Evolutionary conservation across 2,888 invertebrate species (phyloP), one percentile per base, ranked within the genome.

Genomic region (Serripes groenlandicus): DNA sequence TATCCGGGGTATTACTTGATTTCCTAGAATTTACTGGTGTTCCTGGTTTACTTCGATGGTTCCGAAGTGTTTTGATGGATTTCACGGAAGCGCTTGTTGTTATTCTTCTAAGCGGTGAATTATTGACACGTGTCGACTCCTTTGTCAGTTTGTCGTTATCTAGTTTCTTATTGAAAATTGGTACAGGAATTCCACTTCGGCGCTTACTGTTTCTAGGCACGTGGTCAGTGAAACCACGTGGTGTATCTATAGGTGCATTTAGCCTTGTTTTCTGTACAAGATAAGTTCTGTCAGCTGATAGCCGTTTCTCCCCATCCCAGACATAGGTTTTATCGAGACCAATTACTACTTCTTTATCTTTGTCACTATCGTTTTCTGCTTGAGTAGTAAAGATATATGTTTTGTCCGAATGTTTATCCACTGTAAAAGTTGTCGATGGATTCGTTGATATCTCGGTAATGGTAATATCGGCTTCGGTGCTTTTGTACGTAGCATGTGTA

Each of bases 121-220:
- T 30, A n/a, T n/a, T n/a, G 21, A 21, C 21, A 15, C 15, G 18
- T 3, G 49, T 21, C 49, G 49, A 49, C 21, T 15, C 18, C 2
- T 49, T 2, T 49, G 2, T 49, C 15, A 49, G 18, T 49, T 15
- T 49, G 21, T 21, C 2, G 2, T 15, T 49, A 5, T 49, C 49
- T 21, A 15, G 2, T 49, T 5, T 49, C 18, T 49, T 21, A 49
- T 49, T 49, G 7, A 21, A n/a, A n/a, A n/a, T n/a, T n/a, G n/a
- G 18, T 2, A 71, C 56, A 15, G 71, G 71, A 26, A 56, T 56
- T 18, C 71, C 56, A 56, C 71, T 71, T 7, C 35, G 32, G 34
- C 35, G 32, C 30, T 32, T 69, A n/a, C 21, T 30, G 34, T 26
- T 56, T 56, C 23, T 56, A 5, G 34, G 23, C 23, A 54, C 26